Evolutionary conservation across 2,113 vertebrate species (phyloP).

Genomic region (Nothoprocta pentlandii): DNA sequence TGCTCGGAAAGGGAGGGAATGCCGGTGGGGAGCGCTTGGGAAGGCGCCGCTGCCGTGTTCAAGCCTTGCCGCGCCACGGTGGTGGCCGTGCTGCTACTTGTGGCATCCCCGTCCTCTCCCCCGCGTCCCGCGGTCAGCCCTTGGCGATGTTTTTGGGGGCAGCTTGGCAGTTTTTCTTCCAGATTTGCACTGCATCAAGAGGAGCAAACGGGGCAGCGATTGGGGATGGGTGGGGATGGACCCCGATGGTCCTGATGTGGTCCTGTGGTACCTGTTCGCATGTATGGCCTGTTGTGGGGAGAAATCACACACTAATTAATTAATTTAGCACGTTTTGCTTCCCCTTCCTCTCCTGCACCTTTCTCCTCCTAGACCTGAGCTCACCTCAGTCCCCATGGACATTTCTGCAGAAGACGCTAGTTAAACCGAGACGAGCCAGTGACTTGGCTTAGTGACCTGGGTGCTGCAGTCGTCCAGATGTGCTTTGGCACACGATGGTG

Average conservation of each 20-base stretch:
- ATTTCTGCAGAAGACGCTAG: not conserved
- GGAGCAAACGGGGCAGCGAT: too few relatives aligned
- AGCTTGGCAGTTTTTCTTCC: not conserved
- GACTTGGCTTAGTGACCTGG: not conserved
- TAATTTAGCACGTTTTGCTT: not conserved
- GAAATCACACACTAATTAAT: not conserved
- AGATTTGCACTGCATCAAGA: not conserved
- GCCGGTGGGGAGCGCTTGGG: not conserved
- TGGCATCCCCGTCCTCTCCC: not conserved
- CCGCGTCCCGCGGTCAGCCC: not conserved
- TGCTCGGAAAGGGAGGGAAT: not conserved
- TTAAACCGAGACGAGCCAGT: not conserved
- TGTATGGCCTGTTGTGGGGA: too few relatives aligned
- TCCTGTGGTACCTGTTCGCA: too few relatives aligned
- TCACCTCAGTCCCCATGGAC: not conserved
- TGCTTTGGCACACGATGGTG: not conserved
- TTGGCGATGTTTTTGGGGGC: not conserved
- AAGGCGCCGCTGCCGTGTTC: not conserved
- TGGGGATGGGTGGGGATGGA: too few relatives aligned
- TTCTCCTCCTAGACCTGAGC: not conserved
- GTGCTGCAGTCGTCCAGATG: slow-evolving; percentile 18
- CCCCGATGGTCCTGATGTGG: too few relatives aligned
- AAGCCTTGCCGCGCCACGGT: fast-evolving
- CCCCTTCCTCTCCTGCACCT: not conserved
- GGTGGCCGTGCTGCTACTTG: not conserved